Evolutionary conservation across 2,113 vertebrate genomes (phyloP), one percentile per base, ranked within the genome.

Genomic region (Hippopotamus amphibius): DNA sequence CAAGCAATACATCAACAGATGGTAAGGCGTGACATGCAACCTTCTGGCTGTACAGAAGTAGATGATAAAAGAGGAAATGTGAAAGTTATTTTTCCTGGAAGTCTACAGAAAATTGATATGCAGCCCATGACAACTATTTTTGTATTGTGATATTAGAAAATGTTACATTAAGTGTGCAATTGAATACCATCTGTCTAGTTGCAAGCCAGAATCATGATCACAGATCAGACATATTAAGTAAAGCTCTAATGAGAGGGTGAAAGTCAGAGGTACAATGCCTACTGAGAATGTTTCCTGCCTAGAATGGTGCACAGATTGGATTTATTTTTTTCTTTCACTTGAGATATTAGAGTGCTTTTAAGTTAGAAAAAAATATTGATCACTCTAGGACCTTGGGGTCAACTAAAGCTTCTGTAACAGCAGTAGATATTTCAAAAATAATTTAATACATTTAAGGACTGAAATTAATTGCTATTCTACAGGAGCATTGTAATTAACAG

Each of bases 121-220:
- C 26, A 95, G 63, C 71, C 41, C 61, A 65, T 97, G 77, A 43
- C 92, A 95, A 81, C 93, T 97, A 84, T 96, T 97, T 96, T 91
- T 90, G 17, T 88, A 77, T 72, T 90, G 59, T 71, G 83, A 84
- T 95, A 90, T 92, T 97, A 96, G 74, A 96, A 97, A 95, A 93
- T 92, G 37, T 28, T 95, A 95, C 79, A 72, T 94, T 81, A 97
- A 97, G 93, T 95, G 77, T 95, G 69, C 92, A 97, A 17, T 87
- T 88, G 80, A 88, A 65, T 90, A 37, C 74, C 96, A 98, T 96
- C 95, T 97, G 96, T 92, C 59, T 95, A 89, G 48, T 72, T 95
- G 26, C 5, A 90, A 77, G 65, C 68, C 91, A 95, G 92, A 93
- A 83, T 77, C 48, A 95, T 92, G 33, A 89, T 88, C 89, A 92